phyloP scores from a whole-genome alignment of 1,140 invertebrate species.

The Aphelenchoides fujianensis region DNA sequence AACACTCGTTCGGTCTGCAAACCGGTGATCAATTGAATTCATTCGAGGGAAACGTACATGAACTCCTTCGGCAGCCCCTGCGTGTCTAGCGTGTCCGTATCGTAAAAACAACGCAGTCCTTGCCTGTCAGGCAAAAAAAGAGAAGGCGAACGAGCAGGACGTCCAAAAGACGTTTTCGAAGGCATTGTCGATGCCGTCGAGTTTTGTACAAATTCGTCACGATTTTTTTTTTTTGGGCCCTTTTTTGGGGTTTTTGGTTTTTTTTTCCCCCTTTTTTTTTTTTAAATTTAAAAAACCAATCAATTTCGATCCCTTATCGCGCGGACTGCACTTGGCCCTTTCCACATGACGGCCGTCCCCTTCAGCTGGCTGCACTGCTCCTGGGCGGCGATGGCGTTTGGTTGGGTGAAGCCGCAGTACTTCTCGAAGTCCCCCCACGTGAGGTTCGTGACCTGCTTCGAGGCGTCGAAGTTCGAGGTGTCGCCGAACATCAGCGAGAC shows the following conservation, averaged over 20 bases:
- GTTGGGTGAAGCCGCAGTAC: slow-evolving; percentile 32
- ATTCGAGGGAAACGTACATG: background rate
- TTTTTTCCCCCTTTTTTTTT: too few species aligned
- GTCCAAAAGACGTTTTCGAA: too few species aligned
- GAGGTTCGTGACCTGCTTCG: slow-evolving; percentile 51
- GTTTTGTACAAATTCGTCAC: too few species aligned
- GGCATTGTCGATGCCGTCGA: slow-evolving; percentile 54
- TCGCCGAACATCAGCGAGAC: slow-evolving; percentile 57
- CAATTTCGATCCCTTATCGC: too few species aligned
- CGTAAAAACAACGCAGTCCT: slow-evolving; percentile 53
- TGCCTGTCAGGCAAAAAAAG: too few species aligned
- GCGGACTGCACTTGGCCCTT: too few species aligned
- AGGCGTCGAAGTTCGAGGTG: slow-evolving; percentile 37
- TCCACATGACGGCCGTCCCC: slow-evolving; percentile 32
- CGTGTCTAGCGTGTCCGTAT: slow-evolving; percentile 41
- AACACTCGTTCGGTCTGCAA: slow-evolving; percentile 47
- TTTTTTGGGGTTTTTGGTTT: too few species aligned
- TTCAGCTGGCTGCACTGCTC: slow-evolving; percentile 52
- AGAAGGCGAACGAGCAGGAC: too few species aligned
- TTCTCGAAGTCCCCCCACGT: slow-evolving; percentile 54
- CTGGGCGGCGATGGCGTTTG: slow-evolving; percentile 46
- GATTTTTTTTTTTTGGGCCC: too few species aligned
- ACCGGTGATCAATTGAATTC: background rate
- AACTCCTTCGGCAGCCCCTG: slow-evolving; percentile 16
- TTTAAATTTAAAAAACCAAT: too few species aligned